Evolutionary conservation across 2,888 invertebrate species (phyloP).

Genomic region (Lapara coniferarum): DNA sequence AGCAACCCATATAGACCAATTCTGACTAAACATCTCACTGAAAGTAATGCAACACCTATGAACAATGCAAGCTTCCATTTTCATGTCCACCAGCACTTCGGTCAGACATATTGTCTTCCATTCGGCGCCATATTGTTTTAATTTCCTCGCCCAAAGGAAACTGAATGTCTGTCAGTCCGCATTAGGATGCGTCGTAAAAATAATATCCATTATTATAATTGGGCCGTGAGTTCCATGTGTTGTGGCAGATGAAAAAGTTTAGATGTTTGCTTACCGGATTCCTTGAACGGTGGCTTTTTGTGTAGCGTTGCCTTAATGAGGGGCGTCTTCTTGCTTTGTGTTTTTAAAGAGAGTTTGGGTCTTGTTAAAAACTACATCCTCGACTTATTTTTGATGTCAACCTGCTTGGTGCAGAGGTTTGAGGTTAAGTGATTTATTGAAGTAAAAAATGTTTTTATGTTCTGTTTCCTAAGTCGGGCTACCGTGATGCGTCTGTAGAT

Average conservation of each 20-base stretch:
- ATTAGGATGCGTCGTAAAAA: constrained; percentile 66
- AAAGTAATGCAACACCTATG: too few species aligned
- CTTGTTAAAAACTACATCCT: constrained; percentile 28
- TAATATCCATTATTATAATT: constrained; percentile 77
- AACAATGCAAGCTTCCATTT: neutral
- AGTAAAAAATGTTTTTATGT: neutral
- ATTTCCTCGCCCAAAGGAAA: constrained; percentile 52
- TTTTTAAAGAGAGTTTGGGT: constrained; percentile 27
- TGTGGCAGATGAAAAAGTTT: constrained; percentile 55
- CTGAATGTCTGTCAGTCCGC: constrained; percentile 49
- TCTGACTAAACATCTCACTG: too few species aligned
- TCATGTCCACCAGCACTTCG: neutral
- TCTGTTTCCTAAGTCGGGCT: neutral
- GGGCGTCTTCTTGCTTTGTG: constrained; percentile 29
- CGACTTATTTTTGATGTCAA: constrained; percentile 17
- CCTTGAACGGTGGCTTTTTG: constrained; percentile 31
- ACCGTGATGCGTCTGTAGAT: neutral
- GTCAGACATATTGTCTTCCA: constrained; percentile 38
- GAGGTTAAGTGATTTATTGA: constrained; percentile 18
- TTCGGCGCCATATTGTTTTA: constrained; percentile 47
- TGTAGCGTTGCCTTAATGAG: constrained; percentile 28
- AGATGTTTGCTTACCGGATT: constrained; percentile 51
- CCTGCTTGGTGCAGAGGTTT: neutral
- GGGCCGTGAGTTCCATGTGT: constrained; percentile 56
- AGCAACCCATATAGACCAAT: too few species aligned